phyloP scores from a whole-genome alignment of 2,888 invertebrate genomes.

The Stenodema calcarata region DNA sequence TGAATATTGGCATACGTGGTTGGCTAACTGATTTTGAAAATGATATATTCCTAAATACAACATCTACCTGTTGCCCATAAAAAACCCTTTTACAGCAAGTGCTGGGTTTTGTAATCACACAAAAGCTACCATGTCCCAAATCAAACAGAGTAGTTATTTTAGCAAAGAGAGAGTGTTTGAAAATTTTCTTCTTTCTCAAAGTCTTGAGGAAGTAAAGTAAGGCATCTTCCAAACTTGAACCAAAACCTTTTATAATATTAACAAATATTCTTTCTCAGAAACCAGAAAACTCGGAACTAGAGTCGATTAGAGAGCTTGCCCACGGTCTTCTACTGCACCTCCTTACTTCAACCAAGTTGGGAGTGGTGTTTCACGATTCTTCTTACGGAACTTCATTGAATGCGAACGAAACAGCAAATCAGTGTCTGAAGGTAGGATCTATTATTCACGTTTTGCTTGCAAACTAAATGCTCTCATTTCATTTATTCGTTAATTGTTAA shows the following conservation, averaged over 20 bases:
- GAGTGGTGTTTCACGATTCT: constrained; percentile 78
- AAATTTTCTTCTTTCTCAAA: no score
- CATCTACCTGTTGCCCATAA: no score
- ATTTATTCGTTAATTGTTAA: constrained; percentile 64
- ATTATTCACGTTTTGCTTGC: neutral
- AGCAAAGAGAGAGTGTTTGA: no score
- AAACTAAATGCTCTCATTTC: neutral
- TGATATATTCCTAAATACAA: no score
- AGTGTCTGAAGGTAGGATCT: constrained; percentile 45
- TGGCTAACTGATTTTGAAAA: no score
- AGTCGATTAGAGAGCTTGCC: constrained; percentile 58
- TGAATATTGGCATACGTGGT: no score
- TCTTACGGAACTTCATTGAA: constrained; percentile 60
- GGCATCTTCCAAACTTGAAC: no score
- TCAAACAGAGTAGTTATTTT: no score
- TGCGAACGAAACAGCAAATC: constrained; percentile 44
- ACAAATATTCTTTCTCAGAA: neutral
- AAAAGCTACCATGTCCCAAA: no score
- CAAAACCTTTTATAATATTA: neutral
- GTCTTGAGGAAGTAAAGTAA: no score
- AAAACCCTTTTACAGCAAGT: no score
- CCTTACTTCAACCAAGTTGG: constrained; percentile 77
- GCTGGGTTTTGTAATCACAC: no score
- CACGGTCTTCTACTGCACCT: constrained; percentile 76
- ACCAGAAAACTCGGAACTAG: neutral